These are phyloP conservation scores for Progne subis DNA, from an alignment of 2,113 vertebrate species.

Conservation along the genomic window DNA sequence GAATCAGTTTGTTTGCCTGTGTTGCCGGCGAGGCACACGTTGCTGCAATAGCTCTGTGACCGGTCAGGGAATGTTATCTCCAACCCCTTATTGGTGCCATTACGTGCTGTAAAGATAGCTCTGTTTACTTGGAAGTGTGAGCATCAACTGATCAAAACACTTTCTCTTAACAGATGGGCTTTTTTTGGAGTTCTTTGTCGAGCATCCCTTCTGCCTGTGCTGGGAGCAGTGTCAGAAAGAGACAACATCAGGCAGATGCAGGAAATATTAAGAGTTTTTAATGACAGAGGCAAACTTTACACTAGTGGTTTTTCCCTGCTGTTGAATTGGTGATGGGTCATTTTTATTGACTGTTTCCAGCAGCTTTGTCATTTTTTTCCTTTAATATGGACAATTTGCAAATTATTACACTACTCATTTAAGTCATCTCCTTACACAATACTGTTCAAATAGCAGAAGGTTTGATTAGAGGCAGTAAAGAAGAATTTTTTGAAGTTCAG, in stretches of 20 bases:
- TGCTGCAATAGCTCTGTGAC: not conserved
- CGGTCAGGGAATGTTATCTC: not conserved
- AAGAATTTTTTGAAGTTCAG: not conserved
- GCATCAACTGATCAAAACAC: conserved; percentile 23
- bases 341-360: not conserved
- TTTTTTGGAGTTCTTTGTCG: not conserved
- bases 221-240: not conserved
- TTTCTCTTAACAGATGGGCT: conserved; percentile 9
- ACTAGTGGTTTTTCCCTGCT: not conserved
- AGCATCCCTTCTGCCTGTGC: not conserved
- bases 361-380: not conserved
- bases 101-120: conserved; percentile 9
- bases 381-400: not conserved
- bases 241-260: not conserved
- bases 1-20: not conserved
- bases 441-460: not conserved
- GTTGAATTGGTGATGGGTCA: not conserved
- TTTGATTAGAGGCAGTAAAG: not conserved
- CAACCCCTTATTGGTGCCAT: not conserved
- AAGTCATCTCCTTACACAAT: not conserved
- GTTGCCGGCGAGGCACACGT: not conserved
- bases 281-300: not conserved
- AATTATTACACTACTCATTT: not conserved
- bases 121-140: conserved; percentile 41
- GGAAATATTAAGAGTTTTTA: not conserved